Conservation (phyloP, 1,140 invertebrate genomes). For the Physella acuta region DNA sequence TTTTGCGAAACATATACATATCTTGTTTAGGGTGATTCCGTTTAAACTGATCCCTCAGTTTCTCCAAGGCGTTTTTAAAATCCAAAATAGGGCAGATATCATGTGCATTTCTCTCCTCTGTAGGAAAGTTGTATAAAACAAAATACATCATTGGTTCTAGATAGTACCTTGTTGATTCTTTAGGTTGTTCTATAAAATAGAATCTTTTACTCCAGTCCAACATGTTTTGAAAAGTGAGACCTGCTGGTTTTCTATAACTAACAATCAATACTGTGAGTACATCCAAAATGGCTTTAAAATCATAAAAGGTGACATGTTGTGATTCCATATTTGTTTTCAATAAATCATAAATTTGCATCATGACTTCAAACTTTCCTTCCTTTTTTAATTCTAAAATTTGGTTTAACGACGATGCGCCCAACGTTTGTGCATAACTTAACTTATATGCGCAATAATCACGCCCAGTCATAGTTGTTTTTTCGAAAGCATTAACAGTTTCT, state of each 20-base stretch:
- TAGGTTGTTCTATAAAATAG: background rate
- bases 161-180: background rate
- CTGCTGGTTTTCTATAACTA: background rate
- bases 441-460: slow-evolving; percentile 23
- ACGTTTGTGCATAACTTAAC: slow-evolving; percentile 16
- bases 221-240: background rate
- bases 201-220: slow-evolving; percentile 12
- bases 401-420: slow-evolving; percentile 20
- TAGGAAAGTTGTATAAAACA: slow-evolving; percentile 14
- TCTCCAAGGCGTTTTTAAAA: background rate
- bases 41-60: background rate
- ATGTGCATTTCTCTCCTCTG: background rate
- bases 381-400: slow-evolving; percentile 30
- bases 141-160: slow-evolving; percentile 12
- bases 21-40: slow-evolving; percentile 16
- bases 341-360: background rate
- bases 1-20: background rate
- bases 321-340: slow-evolving; percentile 22
- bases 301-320: background rate
- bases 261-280: background rate
- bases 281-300: slow-evolving; percentile 8
- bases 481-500: slow-evolving; percentile 18
- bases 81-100: background rate
- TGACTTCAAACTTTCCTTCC: slow-evolving; percentile 47
- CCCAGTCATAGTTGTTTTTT: slow-evolving; percentile 9